Percentiles rank a stretch among this genome's conserved stretches.
Conservation (phyloP, 2,888 invertebrate species). For the Drosophila affinis region DNA sequence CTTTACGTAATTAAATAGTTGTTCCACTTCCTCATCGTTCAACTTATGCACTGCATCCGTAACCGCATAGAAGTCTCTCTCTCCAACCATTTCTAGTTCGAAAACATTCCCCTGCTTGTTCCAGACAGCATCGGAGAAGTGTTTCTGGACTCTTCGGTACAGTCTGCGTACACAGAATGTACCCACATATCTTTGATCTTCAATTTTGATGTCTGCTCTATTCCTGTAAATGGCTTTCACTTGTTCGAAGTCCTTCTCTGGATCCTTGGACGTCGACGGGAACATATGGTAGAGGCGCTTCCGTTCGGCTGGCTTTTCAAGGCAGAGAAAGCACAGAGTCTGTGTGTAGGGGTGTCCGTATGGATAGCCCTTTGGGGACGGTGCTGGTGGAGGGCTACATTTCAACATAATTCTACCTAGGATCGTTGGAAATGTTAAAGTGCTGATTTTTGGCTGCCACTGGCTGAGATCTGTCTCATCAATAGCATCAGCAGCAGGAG, state of each 20-base stretch:
- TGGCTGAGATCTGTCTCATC: neutral
- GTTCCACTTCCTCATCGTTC: constrained; percentile 4
- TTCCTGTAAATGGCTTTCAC: constrained; percentile 18
- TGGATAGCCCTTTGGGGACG: neutral
- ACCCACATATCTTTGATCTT: constrained; percentile 11
- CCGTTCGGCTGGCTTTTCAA: constrained; percentile 13
- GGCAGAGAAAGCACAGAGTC: constrained; percentile 19
- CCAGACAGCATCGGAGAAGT: constrained; percentile 20
- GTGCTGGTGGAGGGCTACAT: neutral
- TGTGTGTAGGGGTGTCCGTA: neutral
- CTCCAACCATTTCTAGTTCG: constrained; percentile 8
- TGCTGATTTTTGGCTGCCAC: constrained; percentile 12
- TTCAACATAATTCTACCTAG: constrained; percentile 27
- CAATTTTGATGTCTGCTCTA: constrained; percentile 12
- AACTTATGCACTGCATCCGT: neutral
- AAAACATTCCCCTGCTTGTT: constrained; percentile 35
- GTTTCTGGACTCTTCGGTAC: constrained; percentile 23
- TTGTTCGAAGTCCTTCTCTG: neutral
- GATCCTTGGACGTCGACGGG: neutral
- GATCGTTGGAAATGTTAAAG: constrained; percentile 19
- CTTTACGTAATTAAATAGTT: constrained; percentile 22
- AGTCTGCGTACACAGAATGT: constrained; percentile 10
- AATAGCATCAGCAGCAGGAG: neutral
- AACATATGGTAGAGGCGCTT: constrained; percentile 34
- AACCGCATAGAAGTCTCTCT: neutral